phyloP scores from a whole-genome alignment of 2,888 invertebrate genomes.

The Caradrina kadenii region DNA sequence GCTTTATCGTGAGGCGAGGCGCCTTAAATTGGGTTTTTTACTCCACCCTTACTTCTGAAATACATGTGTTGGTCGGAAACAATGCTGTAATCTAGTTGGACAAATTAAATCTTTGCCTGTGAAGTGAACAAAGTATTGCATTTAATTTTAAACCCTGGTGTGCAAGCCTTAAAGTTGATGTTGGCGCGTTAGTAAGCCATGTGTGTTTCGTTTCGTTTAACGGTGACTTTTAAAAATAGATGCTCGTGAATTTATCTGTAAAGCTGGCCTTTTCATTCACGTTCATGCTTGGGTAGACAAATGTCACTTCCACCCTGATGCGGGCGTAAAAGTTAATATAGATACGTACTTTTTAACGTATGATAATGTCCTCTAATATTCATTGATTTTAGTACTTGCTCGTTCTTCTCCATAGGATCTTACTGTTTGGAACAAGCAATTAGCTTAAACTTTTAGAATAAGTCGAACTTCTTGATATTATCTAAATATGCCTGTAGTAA shows the following conservation, averaged over 20 bases:
- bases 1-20: conserved; percentile 58
- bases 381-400: no score
- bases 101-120: conserved; percentile 75
- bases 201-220: conserved; percentile 43
- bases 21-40: conserved; percentile 78
- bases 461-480: no score
- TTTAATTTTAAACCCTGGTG: conserved; percentile 22
- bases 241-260: conserved; percentile 46
- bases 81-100: conserved; percentile 76
- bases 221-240: conserved; percentile 59
- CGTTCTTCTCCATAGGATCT: no score
- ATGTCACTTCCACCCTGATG: conserved; percentile 49
- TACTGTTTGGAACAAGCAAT: no score
- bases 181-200: conserved; percentile 12
- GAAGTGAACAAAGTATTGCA: conserved; percentile 38
- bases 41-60: conserved; percentile 60
- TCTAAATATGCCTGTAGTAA: no score
- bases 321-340: conserved; percentile 28
- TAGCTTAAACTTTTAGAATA: no score
- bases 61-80: conserved; percentile 74
- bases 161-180: background rate
- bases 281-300: conserved; percentile 30
- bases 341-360: background rate
- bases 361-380: no score
- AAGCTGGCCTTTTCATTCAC: conserved; percentile 48